A percentile compares a stretch with the other conserved stretches of the same genome.
Conservation (phyloP, 2,888 invertebrate genomes). For the Drosophila pegasa region DNA sequence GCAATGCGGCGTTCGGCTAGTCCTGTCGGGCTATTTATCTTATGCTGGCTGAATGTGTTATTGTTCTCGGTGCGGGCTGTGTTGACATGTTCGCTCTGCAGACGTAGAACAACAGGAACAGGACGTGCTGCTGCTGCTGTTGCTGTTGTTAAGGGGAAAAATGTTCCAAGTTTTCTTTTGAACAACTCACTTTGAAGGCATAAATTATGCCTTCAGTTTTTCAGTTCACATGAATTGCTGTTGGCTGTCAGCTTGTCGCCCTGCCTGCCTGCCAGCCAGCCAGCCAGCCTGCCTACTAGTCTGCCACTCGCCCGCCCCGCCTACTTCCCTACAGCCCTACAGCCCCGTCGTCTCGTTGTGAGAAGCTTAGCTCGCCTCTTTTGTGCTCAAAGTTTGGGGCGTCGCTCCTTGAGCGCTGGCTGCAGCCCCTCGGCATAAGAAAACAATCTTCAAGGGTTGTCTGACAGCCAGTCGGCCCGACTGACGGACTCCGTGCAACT, state of each 20-base stretch:
- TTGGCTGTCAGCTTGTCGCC: conserved; percentile 67
- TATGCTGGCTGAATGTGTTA: conserved; percentile 43
- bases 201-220: conserved; percentile 81
- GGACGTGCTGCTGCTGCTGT: conserved; percentile 43
- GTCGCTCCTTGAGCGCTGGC: conserved; percentile 35
- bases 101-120: conserved; percentile 28
- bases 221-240: conserved; percentile 63
- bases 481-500: conserved; percentile 29
- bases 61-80: conserved; percentile 59
- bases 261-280: conserved; percentile 8
- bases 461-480: conserved; percentile 58
- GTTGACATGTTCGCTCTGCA: conserved; percentile 37
- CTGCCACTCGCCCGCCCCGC: background rate
- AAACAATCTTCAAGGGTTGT: conserved; percentile 80
- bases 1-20: conserved; percentile 53
- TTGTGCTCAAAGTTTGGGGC: conserved; percentile 67
- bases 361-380: conserved; percentile 67
- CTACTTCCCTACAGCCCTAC: background rate
- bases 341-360: background rate
- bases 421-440: conserved; percentile 69
- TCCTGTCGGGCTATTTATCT: conserved; percentile 58
- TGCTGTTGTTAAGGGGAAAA: conserved; percentile 51
- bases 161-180: conserved; percentile 66
- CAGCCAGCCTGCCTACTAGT: conserved; percentile 8
- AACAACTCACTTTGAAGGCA: conserved; percentile 81